Evolutionary conservation across 37 sponge, comb jelly and placozoan genomes (phyloP).

Genomic region (Mnemiopsis leidyi): DNA sequence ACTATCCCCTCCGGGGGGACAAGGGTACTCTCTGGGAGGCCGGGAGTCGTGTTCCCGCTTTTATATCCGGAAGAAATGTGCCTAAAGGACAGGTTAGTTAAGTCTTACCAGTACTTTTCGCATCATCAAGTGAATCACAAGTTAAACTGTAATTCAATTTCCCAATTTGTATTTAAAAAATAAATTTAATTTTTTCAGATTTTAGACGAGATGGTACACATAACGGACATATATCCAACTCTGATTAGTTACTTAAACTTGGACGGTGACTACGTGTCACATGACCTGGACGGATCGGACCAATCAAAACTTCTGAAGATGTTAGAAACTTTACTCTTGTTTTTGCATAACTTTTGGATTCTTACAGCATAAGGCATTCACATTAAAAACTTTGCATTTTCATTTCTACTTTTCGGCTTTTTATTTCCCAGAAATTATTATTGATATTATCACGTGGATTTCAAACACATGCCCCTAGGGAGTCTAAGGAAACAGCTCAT

Average conservation of each 20-base stretch:
- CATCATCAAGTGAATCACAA: no score
- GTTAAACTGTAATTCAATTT: no score
- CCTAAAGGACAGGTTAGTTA: not conserved
- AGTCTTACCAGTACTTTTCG: no score
- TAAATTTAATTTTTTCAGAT: not conserved
- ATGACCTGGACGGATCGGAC: not conserved
- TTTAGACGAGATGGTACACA: not conserved
- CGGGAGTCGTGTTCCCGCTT: constrained; percentile 42
- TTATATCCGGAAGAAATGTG: not conserved
- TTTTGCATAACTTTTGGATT: no score
- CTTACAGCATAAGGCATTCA: no score
- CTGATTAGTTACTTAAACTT: not conserved
- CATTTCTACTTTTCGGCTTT: no score
- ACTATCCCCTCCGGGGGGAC: constrained; percentile 66
- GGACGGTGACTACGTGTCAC: not conserved
- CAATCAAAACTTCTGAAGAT: not conserved
- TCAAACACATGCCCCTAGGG: not conserved
- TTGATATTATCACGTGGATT: not conserved
- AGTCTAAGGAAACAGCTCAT: not conserved
- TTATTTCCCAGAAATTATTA: no score
- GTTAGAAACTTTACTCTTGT: not conserved
- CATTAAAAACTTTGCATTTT: no score
- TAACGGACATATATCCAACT: constrained; percentile 29
- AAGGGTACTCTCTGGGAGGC: constrained; percentile 66
- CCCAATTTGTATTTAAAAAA: no score